A percentile compares a stretch with the other conserved stretches of the same genome.
Conservation (phyloP, 2,888 invertebrate species). For the Alcis repandata region DNA sequence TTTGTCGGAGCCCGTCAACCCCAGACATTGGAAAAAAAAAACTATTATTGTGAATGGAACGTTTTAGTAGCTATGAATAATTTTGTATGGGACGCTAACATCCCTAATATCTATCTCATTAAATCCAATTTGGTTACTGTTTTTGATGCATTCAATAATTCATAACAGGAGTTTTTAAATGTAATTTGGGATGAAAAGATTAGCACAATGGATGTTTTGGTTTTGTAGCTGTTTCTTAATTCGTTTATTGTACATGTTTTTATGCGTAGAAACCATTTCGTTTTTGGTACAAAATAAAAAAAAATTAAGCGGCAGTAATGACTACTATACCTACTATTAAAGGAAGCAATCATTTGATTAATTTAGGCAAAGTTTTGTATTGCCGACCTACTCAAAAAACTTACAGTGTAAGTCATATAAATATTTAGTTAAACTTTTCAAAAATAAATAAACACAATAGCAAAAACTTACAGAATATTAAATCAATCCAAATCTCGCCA, state of each 20-base stretch:
- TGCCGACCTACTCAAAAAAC: no score
- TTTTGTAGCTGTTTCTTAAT: conserved; percentile 19
- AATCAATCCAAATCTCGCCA: conserved; percentile 25
- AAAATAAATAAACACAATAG: background rate
- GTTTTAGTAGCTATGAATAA: conserved; percentile 86
- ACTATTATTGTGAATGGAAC: conserved; percentile 78
- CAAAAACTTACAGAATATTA: conserved; percentile 14
- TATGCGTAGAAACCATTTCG: background rate
- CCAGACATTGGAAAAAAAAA: conserved; percentile 77
- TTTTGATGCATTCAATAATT: conserved; percentile 64
- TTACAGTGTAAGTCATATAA: no score
- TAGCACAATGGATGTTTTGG: conserved; percentile 32
- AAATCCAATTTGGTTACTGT: conserved; percentile 82
- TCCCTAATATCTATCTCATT: conserved; percentile 84
- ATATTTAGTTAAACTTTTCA: background rate
- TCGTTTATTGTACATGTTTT: background rate
- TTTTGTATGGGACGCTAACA: conserved; percentile 82
- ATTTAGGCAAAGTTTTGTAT: no score
- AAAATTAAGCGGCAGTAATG: no score
- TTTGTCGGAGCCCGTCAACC: conserved; percentile 83
- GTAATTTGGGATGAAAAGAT: conserved; percentile 25
- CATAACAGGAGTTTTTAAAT: conserved; percentile 50
- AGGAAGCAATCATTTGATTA: no score
- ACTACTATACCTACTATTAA: no score
- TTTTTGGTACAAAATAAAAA: no score